Percentiles rank a stretch among this genome's conserved stretches.
These are phyloP conservation scores for Typhlichthys eigenmanni DNA, from an alignment of 2,797 vertebrate species.

Conservation along the genomic window DNA sequence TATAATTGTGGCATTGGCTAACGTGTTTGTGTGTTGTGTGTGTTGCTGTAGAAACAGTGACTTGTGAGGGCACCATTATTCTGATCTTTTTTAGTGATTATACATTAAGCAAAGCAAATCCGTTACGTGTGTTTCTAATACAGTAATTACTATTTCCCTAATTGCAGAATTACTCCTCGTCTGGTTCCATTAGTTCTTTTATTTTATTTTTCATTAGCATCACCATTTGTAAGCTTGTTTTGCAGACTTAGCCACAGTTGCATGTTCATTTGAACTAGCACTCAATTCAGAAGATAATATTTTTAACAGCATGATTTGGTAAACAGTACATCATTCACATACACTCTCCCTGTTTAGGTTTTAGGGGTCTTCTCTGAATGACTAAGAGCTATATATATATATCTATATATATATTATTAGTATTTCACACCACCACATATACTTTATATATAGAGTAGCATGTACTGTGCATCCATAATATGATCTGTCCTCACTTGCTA, in stretches of 20 bases:
- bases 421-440: too few relatives aligned
- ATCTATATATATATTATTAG: too few relatives aligned
- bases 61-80: not conserved
- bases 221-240: not conserved
- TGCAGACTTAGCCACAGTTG: not conserved
- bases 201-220: not conserved
- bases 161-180: not conserved
- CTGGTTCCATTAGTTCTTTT: slow-evolving; percentile 1
- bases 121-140: not conserved
- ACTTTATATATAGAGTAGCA: too few relatives aligned
- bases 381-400: too few relatives aligned
- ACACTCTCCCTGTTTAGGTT: too few relatives aligned
- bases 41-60: not conserved
- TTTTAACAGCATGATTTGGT: not conserved
- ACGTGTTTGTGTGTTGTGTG: not conserved
- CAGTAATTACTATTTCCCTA: not conserved
- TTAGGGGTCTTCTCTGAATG: slow-evolving; percentile 9
- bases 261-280: not conserved
- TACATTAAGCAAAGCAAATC: not conserved
- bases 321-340: too few relatives aligned
- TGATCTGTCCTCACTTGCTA: too few relatives aligned
- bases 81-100: slow-evolving; percentile 2
- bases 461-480: too few relatives aligned
- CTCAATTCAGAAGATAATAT: not conserved
- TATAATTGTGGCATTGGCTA: too few relatives aligned